Evolutionary conservation across 2,113 vertebrate genomes (phyloP).

Genomic region (Heterochromis multidens): DNA sequence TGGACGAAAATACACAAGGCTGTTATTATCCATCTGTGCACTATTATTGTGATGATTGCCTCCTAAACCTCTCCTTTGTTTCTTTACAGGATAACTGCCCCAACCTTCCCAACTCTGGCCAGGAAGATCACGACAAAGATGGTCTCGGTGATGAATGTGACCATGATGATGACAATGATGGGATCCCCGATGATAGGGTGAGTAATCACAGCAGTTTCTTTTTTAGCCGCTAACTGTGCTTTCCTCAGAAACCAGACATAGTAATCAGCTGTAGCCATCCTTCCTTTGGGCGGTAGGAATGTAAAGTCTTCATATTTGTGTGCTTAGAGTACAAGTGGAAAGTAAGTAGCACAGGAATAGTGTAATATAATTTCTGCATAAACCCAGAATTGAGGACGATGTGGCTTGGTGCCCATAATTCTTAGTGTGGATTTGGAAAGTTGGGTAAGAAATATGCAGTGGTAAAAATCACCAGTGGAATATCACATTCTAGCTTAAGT

Average conservation of each 20-base stretch:
- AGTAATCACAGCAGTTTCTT: conserved; percentile 57
- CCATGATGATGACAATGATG: conserved; percentile 91
- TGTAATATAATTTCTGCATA: conserved; percentile 25
- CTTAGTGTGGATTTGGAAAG: conserved; percentile 58
- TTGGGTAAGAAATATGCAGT: conserved; percentile 50
- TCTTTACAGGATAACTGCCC: conserved; percentile 92
- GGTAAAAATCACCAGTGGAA: conserved; percentile 60
- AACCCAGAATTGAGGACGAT: conserved; percentile 32
- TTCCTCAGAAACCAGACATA: conserved; percentile 52
- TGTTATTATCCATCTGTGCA: background rate
- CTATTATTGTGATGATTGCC: conserved; percentile 32
- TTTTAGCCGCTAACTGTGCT: conserved; percentile 19
- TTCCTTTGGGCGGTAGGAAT: conserved; percentile 54
- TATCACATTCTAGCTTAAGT: conserved; percentile 40
- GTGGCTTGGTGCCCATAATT: conserved; percentile 55
- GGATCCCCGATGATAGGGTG: conserved; percentile 93
- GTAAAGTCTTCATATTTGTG: conserved; percentile 8
- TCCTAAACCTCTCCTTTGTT: conserved; percentile 38
- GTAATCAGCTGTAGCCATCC: conserved; percentile 53
- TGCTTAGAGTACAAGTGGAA: conserved; percentile 27
- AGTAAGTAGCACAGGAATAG: conserved; percentile 47
- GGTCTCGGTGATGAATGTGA: conserved; percentile 96
- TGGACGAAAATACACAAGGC: conserved; percentile 5
- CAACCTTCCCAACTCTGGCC: conserved; percentile 94
- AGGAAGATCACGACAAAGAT: conserved; percentile 98